Base-by-base conservation (phyloP, 2,113 vertebrate genomes). In the Sylvilagus bachmani region DNA sequence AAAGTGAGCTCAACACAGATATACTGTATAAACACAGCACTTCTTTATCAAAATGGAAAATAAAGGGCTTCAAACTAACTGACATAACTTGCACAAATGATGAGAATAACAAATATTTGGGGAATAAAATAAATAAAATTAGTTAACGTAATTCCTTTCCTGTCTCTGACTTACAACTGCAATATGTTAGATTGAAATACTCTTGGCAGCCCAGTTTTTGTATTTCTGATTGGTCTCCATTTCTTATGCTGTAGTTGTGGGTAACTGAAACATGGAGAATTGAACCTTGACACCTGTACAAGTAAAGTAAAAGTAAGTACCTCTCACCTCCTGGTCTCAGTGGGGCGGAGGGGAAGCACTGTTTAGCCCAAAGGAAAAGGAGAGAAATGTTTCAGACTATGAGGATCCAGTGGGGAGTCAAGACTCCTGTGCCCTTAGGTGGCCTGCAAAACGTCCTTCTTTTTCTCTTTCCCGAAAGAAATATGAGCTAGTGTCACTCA, bases 101-200 rank as follows among this genome's bases (percentile, higher is more conserved):
- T 92, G 53, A 77, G 70, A 16, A 73, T 10, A 69, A 62, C 27
- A 1, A 36, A 74, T 58, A 71, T 4, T 29, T 49, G 1, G 4
- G 16, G 70, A 36, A 33, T 75, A 36, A 22, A 82, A 89, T 49
- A 80, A 79, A 78, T 44, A 61, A 4, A 78, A 31, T 66, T 62
- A 27, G 22, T 77, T 13, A 89, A 93, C 12, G 27, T 3, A 14
- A 6, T 0, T 24, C 17, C 55, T 81, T 80, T 89, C 8, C 5
- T 77, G 7, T 4, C 66, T 95, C 31, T 90, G n/a, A 84, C 1
- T 88, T 94, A 69, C 88, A 91, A 61, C 10, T 66, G 70, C 19
- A 86, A 36, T 44, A 10, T 33, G 24, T 89, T 80, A 53, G 4
- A 12, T 55, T 85, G 5, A 49, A 49, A 2, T 78, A 51, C 78